Conservation (phyloP, 2,113 vertebrate species). For the Glaucidium brasilianum region DNA sequence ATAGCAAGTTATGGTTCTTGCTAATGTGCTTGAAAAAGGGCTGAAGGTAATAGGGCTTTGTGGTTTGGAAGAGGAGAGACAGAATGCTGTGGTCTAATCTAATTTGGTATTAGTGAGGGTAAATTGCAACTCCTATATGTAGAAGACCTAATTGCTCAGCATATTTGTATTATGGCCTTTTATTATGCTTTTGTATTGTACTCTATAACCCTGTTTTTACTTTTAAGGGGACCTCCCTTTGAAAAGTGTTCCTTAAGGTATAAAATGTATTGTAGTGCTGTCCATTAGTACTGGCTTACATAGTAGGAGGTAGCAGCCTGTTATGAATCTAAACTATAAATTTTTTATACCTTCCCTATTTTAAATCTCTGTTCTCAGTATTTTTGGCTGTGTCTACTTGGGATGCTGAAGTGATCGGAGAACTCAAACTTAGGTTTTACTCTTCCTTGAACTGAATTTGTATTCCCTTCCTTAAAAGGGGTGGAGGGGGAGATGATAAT, state of each 20-base stretch:
- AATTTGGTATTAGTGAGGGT: neutral
- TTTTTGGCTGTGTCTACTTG: neutral
- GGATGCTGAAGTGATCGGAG: neutral
- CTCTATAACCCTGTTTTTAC: neutral
- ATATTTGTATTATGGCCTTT: neutral
- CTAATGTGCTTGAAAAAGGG: neutral
- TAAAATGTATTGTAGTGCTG: neutral
- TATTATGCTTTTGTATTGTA: neutral
- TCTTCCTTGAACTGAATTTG: neutral
- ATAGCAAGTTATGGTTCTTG: accelerated
- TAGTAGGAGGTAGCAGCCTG: neutral
- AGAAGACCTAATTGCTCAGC: neutral
- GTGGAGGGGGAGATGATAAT: accelerated
- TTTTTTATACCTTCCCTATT: neutral
- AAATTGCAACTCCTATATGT: neutral
- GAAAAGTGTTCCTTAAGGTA: neutral
- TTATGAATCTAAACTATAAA: neutral
- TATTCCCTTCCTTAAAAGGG: accelerated
- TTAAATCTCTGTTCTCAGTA: neutral
- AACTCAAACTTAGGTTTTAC: neutral
- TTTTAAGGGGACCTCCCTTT: neutral
- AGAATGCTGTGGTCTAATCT: neutral
- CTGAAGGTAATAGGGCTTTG: neutral
- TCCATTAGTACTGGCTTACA: neutral
- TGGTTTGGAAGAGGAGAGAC: neutral